Conservation (phyloP, 1,140 invertebrate genomes). For the Rhagoletis zephyria region DNA sequence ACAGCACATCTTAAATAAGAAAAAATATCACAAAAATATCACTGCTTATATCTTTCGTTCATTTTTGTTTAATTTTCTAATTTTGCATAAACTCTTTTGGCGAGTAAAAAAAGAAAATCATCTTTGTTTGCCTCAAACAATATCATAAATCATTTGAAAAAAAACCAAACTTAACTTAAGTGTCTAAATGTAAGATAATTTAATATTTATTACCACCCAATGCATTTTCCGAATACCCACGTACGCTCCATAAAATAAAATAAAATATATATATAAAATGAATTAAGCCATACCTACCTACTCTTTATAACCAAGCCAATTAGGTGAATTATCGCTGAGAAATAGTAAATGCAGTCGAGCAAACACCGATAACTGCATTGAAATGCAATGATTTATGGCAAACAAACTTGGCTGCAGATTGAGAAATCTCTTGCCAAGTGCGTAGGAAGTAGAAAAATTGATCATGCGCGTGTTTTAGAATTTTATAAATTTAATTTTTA, state of each 20-base stretch:
- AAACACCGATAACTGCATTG: constrained; percentile 6
- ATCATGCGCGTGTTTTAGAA: not conserved
- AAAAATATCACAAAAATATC: too few relatives aligned
- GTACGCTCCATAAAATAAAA: not conserved
- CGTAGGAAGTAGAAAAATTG: not conserved
- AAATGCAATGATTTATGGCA: constrained; percentile 10
- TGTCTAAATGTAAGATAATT: not conserved
- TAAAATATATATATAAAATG: too few relatives aligned
- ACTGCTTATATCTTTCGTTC: not conserved
- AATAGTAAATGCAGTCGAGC: constrained; percentile 24
- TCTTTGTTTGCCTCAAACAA: not conserved
- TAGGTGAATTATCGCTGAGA: not conserved
- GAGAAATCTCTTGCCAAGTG: not conserved
- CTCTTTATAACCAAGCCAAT: not conserved
- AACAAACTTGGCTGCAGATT: not conserved
- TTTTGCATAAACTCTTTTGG: not conserved
- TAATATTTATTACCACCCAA: constrained; percentile 12
- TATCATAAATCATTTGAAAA: constrained; percentile 3
- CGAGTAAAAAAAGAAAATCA: not conserved
- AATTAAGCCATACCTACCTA: not conserved
- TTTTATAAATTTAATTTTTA: not conserved
- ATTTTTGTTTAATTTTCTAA: constrained; percentile 13
- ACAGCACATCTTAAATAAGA: too few relatives aligned
- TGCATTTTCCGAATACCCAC: not conserved
- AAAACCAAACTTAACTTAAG: not conserved